phyloP scores from a whole-genome alignment of 2,113 vertebrate species.

The Pangasianodon gigas region DNA sequence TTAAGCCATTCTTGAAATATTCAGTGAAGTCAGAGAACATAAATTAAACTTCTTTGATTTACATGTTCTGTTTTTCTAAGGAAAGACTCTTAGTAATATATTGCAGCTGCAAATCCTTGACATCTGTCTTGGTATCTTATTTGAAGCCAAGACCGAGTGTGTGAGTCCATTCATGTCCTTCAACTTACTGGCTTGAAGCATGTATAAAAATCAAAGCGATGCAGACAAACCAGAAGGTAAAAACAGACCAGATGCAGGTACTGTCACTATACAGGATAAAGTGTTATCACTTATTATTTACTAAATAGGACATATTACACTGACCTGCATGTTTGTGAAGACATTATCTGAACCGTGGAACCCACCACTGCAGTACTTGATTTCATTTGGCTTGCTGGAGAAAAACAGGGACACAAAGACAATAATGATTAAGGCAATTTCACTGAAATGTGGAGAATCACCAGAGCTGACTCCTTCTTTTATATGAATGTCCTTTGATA shows the following conservation, averaged over 20 bases:
- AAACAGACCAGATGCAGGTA: background rate
- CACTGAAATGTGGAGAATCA: background rate
- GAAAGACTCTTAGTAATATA: background rate
- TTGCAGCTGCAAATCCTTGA: background rate
- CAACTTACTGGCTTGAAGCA: background rate
- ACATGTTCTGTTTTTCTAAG: background rate
- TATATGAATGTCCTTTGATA: background rate
- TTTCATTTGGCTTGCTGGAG: slow-evolving; percentile 60
- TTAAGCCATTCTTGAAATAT: background rate
- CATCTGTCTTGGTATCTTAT: background rate
- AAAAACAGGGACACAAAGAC: background rate
- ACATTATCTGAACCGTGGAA: slow-evolving; percentile 92
- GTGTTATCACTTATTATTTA: background rate
- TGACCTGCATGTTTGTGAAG: slow-evolving; percentile 94
- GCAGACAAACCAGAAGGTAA: background rate
- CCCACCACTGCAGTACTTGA: slow-evolving; percentile 78
- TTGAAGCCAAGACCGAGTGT: background rate
- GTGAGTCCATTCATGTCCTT: background rate
- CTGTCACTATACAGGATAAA: background rate
- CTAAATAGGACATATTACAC: slow-evolving; percentile 38
- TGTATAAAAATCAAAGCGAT: background rate
- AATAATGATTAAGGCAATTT: background rate
- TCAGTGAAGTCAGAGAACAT: background rate
- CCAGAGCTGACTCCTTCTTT: background rate
- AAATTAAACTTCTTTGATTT: background rate